phyloP scores from a whole-genome alignment of 2,113 vertebrate genomes.

The Sylvilagus bachmani region DNA sequence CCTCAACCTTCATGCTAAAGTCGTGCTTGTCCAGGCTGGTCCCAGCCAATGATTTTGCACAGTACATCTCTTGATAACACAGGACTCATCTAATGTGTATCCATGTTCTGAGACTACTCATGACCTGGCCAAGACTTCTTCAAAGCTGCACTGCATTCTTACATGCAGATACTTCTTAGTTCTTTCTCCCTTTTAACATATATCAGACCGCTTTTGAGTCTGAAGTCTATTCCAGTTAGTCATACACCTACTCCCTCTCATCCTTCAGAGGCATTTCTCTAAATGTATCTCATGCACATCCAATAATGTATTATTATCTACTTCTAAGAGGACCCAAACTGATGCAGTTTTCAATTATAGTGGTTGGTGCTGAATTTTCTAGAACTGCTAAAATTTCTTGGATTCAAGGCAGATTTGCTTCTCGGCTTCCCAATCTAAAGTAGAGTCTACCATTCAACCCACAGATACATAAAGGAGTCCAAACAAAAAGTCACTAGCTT shows the following conservation, averaged over 20 bases:
- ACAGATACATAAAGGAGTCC: background rate
- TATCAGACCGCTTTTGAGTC: background rate
- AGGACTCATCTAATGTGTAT: background rate
- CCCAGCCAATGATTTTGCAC: background rate
- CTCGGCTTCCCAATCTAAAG: background rate
- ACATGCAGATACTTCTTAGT: background rate
- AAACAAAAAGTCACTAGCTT: background rate
- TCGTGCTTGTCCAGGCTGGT: background rate
- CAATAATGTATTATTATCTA: background rate
- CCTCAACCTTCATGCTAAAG: background rate
- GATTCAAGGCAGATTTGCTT: conserved; percentile 19
- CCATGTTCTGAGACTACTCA: background rate
- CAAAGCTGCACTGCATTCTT: background rate
- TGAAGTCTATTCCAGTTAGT: background rate
- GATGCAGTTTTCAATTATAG: background rate
- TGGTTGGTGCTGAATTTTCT: background rate
- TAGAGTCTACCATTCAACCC: background rate
- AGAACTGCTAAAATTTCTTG: background rate
- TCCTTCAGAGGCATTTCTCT: background rate
- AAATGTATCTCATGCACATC: background rate
- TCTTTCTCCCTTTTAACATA: background rate
- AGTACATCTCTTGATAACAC: background rate
- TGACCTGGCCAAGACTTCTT: background rate
- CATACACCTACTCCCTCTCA: background rate
- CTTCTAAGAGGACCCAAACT: background rate